Evolutionary conservation across 2,888 invertebrate species (phyloP), one percentile per base, ranked within the genome.

Genomic region (Andrena hattorfiana): DNA sequence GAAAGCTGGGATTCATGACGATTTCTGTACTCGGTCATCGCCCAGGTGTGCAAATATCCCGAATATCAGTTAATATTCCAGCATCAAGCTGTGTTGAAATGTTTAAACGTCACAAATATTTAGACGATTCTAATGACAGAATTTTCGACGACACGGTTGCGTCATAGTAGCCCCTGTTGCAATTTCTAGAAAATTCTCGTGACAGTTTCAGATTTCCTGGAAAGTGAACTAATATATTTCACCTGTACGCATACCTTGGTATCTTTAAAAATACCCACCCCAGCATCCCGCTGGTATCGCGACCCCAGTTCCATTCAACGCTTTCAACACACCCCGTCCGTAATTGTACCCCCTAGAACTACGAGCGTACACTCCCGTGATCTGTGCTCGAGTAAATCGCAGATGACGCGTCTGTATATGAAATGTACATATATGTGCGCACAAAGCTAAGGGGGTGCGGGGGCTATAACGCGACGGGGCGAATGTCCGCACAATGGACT

Each of bases 401-500:
- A 66, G 79, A 82, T 87, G 86, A 87, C 87, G 83, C 75, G 77
- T 68, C 78, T 85, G 85, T 82, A 73, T 73, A 72, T 70, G 87
- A 86, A 66, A 71, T 69, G 74, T 77, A 78, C 63, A 76, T 85
- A 81, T 51, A 69, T 26, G 30, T 10, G 42, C 16, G 42, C 16
- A 54, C 20, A 20, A 7, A 20, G 16, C 23, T 13, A 70, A 56
- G 23, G 49, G 78, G 67, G 62, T 59, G 84, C 77, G 70, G 51
- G 56, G 80, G 88, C 80, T 82, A 82, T 88, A 87, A 88, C 88
- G 82, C 32, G 81, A 80, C 81, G 80, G 86, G 77, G 81, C 88
- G 87, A 87, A 84, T 51, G 80, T 86, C 78, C 87, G 88, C 79
- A 87, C 87, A 87, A 87, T 87, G 82, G 84, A 86, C 85, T 59